phyloP scores from a whole-genome alignment of 2,797 vertebrate species.

The Spinus pinus region DNA sequence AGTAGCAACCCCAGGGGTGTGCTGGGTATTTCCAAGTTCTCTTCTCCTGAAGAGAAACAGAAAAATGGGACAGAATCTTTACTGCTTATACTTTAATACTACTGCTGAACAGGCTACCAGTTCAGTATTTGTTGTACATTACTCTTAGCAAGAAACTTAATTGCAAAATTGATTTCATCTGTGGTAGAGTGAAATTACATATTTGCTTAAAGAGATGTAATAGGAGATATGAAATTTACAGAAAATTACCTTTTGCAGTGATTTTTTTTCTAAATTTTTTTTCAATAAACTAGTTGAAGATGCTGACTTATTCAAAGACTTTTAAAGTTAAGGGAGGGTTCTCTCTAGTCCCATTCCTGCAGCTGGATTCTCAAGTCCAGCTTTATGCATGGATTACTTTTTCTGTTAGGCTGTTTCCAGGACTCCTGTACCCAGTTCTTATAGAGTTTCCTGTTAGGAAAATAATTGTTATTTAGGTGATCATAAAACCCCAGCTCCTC shows the following conservation, averaged over 20 bases:
- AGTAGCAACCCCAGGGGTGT: neutral
- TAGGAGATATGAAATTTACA: neutral
- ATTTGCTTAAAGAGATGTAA: neutral
- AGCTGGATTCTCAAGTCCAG: neutral
- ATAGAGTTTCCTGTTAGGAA: neutral
- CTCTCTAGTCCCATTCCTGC: neutral
- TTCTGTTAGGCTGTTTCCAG: neutral
- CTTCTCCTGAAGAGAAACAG: neutral
- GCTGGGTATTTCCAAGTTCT: neutral
- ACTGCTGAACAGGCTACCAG: neutral
- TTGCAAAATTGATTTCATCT: neutral
- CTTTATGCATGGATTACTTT: neutral
- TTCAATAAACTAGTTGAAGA: neutral
- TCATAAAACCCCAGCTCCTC: neutral
- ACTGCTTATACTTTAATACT: neutral
- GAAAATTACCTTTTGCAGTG: neutral
- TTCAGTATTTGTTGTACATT: neutral
- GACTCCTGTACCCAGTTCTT: neutral
- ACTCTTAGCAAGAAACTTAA: neutral
- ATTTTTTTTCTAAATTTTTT: slow-evolving; percentile 18
- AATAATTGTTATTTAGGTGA: neutral
- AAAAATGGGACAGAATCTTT: neutral
- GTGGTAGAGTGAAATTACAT: neutral
- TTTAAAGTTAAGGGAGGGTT: neutral
- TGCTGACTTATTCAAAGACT: neutral